Evolutionary conservation across 92 coral and sea anemone genomes (phyloP), one percentile per base, ranked within the genome.

Genomic region (Chrysogorgia sp.): DNA sequence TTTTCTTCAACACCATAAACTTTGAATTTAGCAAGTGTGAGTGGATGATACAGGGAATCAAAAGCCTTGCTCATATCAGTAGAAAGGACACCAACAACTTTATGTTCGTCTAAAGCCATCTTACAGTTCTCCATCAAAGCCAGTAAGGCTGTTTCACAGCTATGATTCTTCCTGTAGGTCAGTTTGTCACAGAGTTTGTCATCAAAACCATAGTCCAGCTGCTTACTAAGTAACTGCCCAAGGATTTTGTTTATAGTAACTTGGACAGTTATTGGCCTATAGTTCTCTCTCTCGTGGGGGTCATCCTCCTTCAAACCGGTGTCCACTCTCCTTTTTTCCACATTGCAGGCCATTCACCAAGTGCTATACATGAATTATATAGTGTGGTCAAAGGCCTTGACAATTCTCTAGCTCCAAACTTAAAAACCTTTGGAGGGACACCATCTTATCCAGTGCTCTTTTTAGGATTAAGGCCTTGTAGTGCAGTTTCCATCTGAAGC

Each of bases 311-410:
- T n/a, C n/a, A n/a, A n/a, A n/a, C n/a, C n/a, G n/a, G n/a, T n/a
- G 66, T 74, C 80, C 64, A 74, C 13, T 33, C 80, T 53, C 80
- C 80, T 74, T 74, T 74, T 74, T 74, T 71, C 79, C 79, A 71
- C 40, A 21, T 15, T 45, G 13, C 40, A 10, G 67, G 66, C 64
- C 80, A 74, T 28, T 56, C 88, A 34, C 56, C 56, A 48, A 6
- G 15, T 48, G 15, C 56, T 14, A 1, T 48, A 48, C 56, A 17
- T 1, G 56, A 48, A 6, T 48, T 14, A 48, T 48, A 48, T 48
- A 48, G 56, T 48, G 56, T 48, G 56, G 56, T 48, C 1, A 48
- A 22, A 48, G 56, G 56, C 21, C 56, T 22, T 48, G 56, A 48
- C 56, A 48, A 48, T 48, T 48, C 56, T 14, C 56, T 22, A 48